Percentiles rank a stretch among this genome's conserved stretches.
These are phyloP conservation scores for Aptenodytes forsteri DNA, from an alignment of 2,113 vertebrate genomes.

Conservation along the genomic window DNA sequence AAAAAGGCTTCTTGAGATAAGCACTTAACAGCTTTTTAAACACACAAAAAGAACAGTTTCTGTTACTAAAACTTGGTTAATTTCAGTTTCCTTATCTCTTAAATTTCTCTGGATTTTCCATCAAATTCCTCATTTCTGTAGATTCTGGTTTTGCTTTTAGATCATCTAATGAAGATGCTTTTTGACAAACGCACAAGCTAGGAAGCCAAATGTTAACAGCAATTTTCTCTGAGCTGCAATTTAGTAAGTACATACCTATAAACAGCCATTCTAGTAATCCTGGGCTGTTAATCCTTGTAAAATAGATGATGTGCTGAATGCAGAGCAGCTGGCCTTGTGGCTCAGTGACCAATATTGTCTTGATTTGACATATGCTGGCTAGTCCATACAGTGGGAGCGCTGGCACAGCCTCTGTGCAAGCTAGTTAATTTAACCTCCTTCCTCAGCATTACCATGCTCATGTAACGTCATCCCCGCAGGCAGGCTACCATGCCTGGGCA, in stretches of 20 bases:
- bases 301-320: background rate
- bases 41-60: background rate
- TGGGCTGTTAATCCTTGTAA: background rate
- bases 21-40: background rate
- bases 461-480: rapidly evolving
- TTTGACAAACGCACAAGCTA: background rate
- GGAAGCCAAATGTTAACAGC: background rate
- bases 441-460: background rate
- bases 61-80: background rate
- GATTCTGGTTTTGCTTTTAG: background rate
- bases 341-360: background rate
- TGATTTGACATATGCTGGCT: background rate
- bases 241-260: background rate
- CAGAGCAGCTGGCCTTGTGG: conserved; percentile 13
- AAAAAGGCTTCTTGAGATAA: background rate
- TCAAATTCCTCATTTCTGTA: background rate
- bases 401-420: conserved; percentile 14
- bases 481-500: background rate
- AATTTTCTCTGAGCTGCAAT: background rate
- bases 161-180: background rate
- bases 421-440: background rate
- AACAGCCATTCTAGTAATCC: background rate
- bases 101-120: background rate
- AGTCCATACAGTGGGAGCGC: background rate
- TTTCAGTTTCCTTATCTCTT: background rate